phyloP scores from a whole-genome alignment of 2,888 invertebrate species.

The Pediacus dermestoides region DNA sequence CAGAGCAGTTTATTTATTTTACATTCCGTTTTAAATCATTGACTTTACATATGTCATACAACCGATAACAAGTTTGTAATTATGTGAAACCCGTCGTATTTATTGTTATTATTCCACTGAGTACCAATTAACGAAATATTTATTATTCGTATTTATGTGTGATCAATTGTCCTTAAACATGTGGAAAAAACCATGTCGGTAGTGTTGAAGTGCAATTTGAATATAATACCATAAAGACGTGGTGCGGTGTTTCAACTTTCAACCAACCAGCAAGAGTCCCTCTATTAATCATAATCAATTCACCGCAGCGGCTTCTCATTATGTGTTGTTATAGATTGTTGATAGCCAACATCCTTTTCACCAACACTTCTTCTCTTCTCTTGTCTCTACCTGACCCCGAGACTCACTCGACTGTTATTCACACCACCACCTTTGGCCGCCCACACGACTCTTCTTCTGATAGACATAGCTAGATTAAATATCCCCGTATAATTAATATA shows the following conservation, averaged over 20 bases:
- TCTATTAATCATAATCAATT: constrained; percentile 50
- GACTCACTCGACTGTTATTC: constrained; percentile 25
- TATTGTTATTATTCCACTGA: constrained; percentile 2
- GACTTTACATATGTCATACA: constrained; percentile 21
- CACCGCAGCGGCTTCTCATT: constrained; percentile 48
- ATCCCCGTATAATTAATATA: constrained; percentile 31
- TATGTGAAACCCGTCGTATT: constrained; percentile 13
- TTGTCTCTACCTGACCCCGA: constrained; percentile 10
- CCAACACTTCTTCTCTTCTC: constrained; percentile 28
- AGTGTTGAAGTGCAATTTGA: too few species aligned
- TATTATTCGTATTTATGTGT: too few species aligned
- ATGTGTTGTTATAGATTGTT: constrained; percentile 49
- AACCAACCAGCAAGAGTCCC: constrained; percentile 10
- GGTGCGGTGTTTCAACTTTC: constrained; percentile 22
- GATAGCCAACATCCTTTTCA: constrained; percentile 34
- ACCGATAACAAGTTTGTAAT: constrained; percentile 24
- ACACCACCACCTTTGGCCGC: constrained; percentile 33
- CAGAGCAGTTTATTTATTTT: constrained; percentile 18
- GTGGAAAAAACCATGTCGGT: too few species aligned
- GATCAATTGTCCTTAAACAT: too few species aligned
- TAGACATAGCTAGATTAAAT: constrained; percentile 29
- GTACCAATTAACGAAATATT: too few species aligned
- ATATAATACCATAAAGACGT: too few species aligned
- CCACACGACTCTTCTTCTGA: constrained; percentile 27
- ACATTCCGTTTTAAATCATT: constrained; percentile 20